Evolutionary conservation across 1,140 invertebrate genomes (phyloP), one percentile per base, ranked within the genome.

Genomic region (Drosophila mayri): DNA sequence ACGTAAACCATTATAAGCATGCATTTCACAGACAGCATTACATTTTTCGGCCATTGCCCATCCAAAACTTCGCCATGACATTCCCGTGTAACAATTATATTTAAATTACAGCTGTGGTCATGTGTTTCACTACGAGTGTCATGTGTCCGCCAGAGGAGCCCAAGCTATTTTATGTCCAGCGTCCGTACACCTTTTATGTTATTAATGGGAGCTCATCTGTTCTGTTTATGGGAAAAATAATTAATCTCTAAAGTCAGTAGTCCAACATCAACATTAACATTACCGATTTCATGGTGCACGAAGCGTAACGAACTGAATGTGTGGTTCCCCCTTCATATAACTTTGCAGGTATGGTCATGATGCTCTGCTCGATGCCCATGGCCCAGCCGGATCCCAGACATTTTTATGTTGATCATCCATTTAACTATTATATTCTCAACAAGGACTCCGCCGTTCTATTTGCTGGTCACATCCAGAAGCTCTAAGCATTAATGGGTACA

Each of bases 361-460:
- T 76, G 57, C 52, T 66, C n/a, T 72, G 52, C 11, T 84, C 81
- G 28, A 74, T 84, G 77, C 71, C 66, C 30, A 85, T 72, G 65
- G 58, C 79, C 40, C 44, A 63, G 30, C 76, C 72, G 50, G 61
- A 70, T 14, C 83, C 79, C 22, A 65, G 44, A 14, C 43, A 32
- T 0, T 84, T 80, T 40, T 38, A 43, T 58, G 68, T 49, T 28
- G 60, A 85, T 43, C 77, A 74, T 62, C 73, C 85, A 49, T 90
- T 90, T 65, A 54, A 50, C 25, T 90, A 80, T 49, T 68, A 68
- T 49, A 71, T 66, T 38, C 14, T 63, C n/a, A 68, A 76, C 30
- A 63, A 65, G 46, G 25, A 54, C 41, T 58, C 52, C 2, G 18
- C 58, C 10, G 32, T 55, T 37, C 61, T 83, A 4, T 83, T 83